phyloP scores from a whole-genome alignment of 2,888 invertebrate genomes.

The Drosophila tripunctata region DNA sequence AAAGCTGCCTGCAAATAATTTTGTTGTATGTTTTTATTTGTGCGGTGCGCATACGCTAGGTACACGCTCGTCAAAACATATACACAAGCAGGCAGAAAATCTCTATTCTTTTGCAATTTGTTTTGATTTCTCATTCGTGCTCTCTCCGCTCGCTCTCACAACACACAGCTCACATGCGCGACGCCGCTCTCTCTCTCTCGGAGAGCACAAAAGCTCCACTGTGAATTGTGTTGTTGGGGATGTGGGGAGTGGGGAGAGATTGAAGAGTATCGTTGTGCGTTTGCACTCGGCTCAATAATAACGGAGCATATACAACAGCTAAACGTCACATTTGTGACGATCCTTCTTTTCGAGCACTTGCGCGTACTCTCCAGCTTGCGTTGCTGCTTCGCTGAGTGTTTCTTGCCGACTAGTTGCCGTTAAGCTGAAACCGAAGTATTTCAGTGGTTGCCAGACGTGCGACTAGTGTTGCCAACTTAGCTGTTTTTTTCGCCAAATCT shows the following conservation, averaged over 20 bases:
- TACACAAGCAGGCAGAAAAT: slow-evolving; percentile 71
- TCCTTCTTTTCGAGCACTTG: slow-evolving; percentile 32
- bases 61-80: slow-evolving; percentile 83
- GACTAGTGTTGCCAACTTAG: too few species aligned
- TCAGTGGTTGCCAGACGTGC: slow-evolving; percentile 39
- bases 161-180: slow-evolving; percentile 47
- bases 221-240: slow-evolving; percentile 1
- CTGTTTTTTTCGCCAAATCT: too few species aligned
- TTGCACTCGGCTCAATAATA: slow-evolving; percentile 21
- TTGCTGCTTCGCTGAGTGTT: slow-evolving; percentile 70
- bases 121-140: slow-evolving; percentile 57
- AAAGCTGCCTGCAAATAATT: slow-evolving; percentile 63
- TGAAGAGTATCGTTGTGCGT: slow-evolving; percentile 7
- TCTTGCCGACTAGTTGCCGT: slow-evolving; percentile 70
- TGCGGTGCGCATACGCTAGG: slow-evolving; percentile 74
- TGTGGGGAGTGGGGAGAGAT: background rate
- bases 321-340: slow-evolving; percentile 37
- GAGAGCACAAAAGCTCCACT: slow-evolving; percentile 35
- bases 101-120: slow-evolving; percentile 79
- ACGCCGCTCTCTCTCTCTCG: too few species aligned
- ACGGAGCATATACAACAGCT: slow-evolving; percentile 19
- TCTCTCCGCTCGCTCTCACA: slow-evolving; percentile 21
- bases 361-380: slow-evolving; percentile 56
- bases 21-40: slow-evolving; percentile 70
- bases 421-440: slow-evolving; percentile 58